Evolutionary conservation across 2,888 invertebrate species (phyloP).

Genomic region (Nematopogon swammerdamellus): DNA sequence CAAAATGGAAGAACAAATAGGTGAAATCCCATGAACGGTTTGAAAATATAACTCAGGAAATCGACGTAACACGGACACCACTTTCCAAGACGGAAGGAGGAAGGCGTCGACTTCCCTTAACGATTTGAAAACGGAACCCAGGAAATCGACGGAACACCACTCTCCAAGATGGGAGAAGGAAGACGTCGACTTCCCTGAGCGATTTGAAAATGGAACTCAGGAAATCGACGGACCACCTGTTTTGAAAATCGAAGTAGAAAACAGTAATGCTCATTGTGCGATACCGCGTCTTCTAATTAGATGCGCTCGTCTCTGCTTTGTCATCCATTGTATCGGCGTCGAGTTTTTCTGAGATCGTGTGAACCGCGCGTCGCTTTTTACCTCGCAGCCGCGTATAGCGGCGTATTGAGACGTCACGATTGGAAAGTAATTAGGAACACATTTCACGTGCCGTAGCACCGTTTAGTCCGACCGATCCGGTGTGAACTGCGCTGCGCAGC

Average conservation of each 20-base stretch:
- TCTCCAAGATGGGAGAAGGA: neutral
- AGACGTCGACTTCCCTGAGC: neutral
- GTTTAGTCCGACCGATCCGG: neutral
- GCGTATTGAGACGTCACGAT: conserved; percentile 21
- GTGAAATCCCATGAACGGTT: no score
- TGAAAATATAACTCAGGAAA: neutral
- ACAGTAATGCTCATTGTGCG: neutral
- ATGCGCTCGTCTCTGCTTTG: neutral
- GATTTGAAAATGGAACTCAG: neutral
- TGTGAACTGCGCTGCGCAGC: neutral
- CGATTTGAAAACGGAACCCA: neutral
- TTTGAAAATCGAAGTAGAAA: neutral
- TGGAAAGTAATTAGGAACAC: conserved; percentile 43
- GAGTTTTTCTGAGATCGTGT: conserved; percentile 18
- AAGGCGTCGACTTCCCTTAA: no score
- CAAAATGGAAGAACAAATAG: no score
- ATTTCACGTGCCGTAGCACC: conserved; percentile 24
- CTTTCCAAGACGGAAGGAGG: no score
- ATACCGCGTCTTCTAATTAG: neutral
- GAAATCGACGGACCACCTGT: neutral
- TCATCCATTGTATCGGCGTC: neutral
- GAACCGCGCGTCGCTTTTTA: conserved; percentile 28
- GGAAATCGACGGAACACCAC: neutral
- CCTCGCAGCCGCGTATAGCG: conserved; percentile 17
- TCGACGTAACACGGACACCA: neutral